Conservation (phyloP, 1,140 invertebrate genomes). For the Drosophila prosaltans region DNA sequence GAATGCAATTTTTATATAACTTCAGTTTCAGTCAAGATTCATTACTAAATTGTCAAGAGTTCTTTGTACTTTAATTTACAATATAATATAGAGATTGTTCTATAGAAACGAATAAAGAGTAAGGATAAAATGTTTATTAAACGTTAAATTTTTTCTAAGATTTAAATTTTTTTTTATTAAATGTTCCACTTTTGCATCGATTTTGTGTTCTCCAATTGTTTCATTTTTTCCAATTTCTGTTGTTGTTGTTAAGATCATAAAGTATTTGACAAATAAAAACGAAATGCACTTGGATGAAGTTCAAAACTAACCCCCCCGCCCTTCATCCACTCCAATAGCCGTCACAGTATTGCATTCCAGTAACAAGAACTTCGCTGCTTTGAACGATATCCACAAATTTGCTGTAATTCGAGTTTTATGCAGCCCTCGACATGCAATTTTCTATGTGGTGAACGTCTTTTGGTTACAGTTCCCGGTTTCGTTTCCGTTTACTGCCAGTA, state of each 20-base stretch:
- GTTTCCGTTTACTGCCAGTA: conserved; percentile 7
- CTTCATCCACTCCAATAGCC: neutral
- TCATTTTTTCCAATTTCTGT: neutral
- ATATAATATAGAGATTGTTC: too few relatives aligned
- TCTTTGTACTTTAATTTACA: too few relatives aligned
- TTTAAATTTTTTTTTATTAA: too few relatives aligned
- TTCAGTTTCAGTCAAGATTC: too few relatives aligned
- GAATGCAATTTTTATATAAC: too few relatives aligned
- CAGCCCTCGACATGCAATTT: conserved; percentile 73
- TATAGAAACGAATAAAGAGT: too few relatives aligned
- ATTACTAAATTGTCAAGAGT: too few relatives aligned
- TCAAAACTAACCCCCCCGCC: neutral
- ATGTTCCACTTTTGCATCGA: neutral
- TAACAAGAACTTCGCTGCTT: conserved; percentile 8
- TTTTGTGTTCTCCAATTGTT: conserved; percentile 10
- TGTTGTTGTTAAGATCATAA: conserved; percentile 25
- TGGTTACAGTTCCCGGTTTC: conserved; percentile 53
- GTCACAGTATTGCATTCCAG: neutral
- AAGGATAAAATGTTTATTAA: too few relatives aligned
- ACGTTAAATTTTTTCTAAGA: too few relatives aligned
- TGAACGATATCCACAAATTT: conserved; percentile 56
- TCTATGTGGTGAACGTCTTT: conserved; percentile 59
- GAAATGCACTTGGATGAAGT: conserved; percentile 24
- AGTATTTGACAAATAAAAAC: conserved; percentile 57
- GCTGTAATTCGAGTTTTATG: conserved; percentile 75